phyloP scores from a whole-genome alignment of 2,113 vertebrate species.

The Oenanthe melanoleuca region DNA sequence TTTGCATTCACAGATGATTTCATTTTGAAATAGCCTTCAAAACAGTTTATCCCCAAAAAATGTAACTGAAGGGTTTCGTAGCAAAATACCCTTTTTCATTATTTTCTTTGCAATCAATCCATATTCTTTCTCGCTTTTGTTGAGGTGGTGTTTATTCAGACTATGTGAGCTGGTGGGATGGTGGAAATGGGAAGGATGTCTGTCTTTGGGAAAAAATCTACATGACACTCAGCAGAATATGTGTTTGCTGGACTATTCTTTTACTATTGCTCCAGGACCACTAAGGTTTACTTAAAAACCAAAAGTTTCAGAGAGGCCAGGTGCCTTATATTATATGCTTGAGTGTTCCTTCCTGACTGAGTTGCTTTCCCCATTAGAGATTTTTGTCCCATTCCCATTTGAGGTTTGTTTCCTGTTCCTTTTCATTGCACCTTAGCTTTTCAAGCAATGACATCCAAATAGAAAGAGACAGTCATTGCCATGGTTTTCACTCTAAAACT shows the following conservation, averaged over 20 bases:
- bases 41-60: not conserved
- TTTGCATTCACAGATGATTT: not conserved
- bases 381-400: conserved; percentile 19
- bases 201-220: not conserved
- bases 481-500: conserved; percentile 1
- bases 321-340: conserved; percentile 31
- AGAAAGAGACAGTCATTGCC: conserved; percentile 28
- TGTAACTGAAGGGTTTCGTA: not conserved
- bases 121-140: not conserved
- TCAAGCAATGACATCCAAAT: not conserved
- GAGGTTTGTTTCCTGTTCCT: conserved; percentile 38
- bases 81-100: not conserved
- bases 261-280: not conserved
- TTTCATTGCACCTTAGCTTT: conserved; percentile 40
- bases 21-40: not conserved
- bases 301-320: not conserved
- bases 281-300: not conserved
- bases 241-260: not conserved
- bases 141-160: not conserved
- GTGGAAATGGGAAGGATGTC: not conserved
- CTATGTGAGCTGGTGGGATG: not conserved
- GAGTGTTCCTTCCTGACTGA: conserved; percentile 8
- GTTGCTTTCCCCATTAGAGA: conserved; percentile 34
- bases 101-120: not conserved
- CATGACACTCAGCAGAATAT: not conserved